These are phyloP conservation scores for Smutsia gigantea DNA, from an alignment of 2,797 vertebrate genomes.

Conservation along the genomic window DNA sequence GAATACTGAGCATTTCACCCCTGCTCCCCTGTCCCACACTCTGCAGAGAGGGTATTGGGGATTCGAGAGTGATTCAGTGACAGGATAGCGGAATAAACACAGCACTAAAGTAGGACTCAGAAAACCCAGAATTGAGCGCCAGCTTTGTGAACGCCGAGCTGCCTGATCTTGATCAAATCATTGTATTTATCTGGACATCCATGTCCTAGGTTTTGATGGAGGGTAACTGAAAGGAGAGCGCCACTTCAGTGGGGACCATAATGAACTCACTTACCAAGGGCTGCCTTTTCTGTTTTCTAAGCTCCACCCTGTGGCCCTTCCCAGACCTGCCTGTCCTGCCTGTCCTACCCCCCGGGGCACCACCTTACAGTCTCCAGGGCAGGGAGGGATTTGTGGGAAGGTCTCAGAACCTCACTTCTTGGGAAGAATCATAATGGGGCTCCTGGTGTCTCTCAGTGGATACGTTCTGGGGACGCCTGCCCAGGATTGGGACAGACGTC, in stretches of 20 bases:
- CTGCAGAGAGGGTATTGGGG: neutral
- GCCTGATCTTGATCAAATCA: neutral
- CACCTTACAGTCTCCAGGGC: neutral
- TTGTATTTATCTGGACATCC: neutral
- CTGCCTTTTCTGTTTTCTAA: neutral
- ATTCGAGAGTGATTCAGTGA: neutral
- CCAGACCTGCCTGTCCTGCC: neutral
- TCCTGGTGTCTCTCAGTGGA: rapidly evolving
- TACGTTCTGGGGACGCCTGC: neutral
- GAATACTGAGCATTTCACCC: neutral
- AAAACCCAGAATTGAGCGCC: neutral
- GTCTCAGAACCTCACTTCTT: neutral
- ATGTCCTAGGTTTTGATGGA: neutral
- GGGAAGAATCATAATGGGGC: neutral
- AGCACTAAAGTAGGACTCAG: neutral
- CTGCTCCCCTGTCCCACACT: neutral
- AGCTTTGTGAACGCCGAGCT: too few relatives aligned
- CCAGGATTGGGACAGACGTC: neutral
- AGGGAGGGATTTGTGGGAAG: neutral
- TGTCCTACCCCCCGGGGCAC: neutral
- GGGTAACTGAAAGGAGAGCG: neutral
- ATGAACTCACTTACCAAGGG: neutral
- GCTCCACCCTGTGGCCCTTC: neutral
- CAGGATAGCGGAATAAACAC: neutral
- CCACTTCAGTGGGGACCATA: neutral